Evolutionary conservation across 2,888 invertebrate species (phyloP), one percentile per base, ranked within the genome.

Genomic region (Perizoma affinitatum): DNA sequence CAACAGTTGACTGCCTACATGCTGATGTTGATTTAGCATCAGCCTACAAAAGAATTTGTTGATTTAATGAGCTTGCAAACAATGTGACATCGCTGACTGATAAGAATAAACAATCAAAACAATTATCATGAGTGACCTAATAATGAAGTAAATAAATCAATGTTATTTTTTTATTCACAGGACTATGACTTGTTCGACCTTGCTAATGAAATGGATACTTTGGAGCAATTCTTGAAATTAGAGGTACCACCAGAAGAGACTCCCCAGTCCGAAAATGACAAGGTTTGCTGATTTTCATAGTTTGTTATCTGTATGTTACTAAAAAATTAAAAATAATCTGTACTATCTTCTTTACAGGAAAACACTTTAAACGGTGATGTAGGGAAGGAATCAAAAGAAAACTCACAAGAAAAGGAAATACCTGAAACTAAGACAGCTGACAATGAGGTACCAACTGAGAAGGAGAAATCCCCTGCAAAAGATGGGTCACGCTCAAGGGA

Each of bases 101-200:
- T 50, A 52, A 51, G 11, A 52, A 62, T 55, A 47, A 57, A 46
- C 54, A 61, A 54, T 46, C 46, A 54, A 38, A 61, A 46, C 38
- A 10, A 41, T 60, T 47, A 52, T 47, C 36, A 44, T 33, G 11
- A 53, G 57, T 50, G 47, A 38, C 45, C 49, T 58, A 50, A 34
- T 61, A 53, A 54, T 49, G 44, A 61, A 56, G 22, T 43, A n/a
- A n/a, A 52, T 54, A 54, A 58, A 57, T 51, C 35, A 59, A 40
- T 47, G 40, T 45, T 54, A 33, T 38, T 61, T 46, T 58, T 68
- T 70, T 73, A 65, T 70, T 87, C 87, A 63, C 87, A 97, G 97
- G 98, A 98, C 86, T 98, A 98, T 88, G 97, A 98, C 83, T 96
- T 95, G 78, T 98, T 98, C 89, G 97, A 97, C 86, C 90, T 97